A percentile compares a stretch with the other conserved stretches of the same genome.
Conservation (phyloP, 2,797 vertebrate genomes). For the Xiphophorus birchmanni region DNA sequence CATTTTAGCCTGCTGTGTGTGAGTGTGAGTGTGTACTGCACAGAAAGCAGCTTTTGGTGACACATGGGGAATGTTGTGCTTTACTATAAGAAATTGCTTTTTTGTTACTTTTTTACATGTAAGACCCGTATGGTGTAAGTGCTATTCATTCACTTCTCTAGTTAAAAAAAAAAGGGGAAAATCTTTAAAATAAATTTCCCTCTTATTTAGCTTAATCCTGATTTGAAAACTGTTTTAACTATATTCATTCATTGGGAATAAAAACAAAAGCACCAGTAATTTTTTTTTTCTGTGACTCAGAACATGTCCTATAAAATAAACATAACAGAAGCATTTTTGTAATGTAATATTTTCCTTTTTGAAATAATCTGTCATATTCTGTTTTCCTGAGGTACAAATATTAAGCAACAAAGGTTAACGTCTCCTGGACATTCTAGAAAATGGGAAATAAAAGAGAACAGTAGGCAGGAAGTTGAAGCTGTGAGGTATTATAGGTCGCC, state of each 20-base stretch:
- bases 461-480: background rate
- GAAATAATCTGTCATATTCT: background rate
- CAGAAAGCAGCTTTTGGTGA: constrained; percentile 56
- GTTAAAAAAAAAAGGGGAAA: background rate
- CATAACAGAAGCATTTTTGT: background rate
- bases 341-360: background rate
- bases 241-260: background rate
- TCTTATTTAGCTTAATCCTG: background rate
- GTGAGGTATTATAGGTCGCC: background rate
- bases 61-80: constrained; percentile 69
- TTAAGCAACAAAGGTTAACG: background rate
- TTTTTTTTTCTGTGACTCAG: background rate
- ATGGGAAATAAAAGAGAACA: background rate
- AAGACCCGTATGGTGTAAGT: constrained; percentile 64
- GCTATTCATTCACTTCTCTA: background rate
- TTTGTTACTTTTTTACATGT: constrained; percentile 44
- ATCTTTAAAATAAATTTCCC: background rate
- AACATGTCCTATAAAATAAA: background rate
- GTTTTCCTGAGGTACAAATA: background rate
- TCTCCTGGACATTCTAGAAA: background rate
- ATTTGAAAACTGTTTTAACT: background rate
- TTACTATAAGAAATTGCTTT: constrained; percentile 57
- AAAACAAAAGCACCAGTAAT: background rate
- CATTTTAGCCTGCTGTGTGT: constrained; percentile 63
- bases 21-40: background rate